A percentile compares a stretch with the other conserved stretches of the same genome.
phyloP scores from a whole-genome alignment of 2,888 invertebrate species.

The Sarcophaga subvicina region DNA sequence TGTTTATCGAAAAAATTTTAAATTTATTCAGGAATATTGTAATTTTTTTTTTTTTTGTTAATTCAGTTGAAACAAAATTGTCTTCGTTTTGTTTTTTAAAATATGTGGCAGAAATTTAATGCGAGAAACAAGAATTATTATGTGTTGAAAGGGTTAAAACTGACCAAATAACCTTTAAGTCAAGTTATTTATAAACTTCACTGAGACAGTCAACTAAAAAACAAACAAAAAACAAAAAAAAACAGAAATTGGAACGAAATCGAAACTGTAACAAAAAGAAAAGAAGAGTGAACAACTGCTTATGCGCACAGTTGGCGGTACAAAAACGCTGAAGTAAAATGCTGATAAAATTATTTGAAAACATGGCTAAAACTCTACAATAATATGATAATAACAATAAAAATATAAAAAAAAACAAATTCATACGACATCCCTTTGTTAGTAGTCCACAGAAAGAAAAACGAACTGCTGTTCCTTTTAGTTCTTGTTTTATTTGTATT shows the following conservation, averaged over 20 bases:
- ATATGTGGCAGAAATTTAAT: background rate
- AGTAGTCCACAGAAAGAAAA: slow-evolving; percentile 41
- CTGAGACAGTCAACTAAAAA: slow-evolving; percentile 22
- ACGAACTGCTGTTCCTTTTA: slow-evolving; percentile 51
- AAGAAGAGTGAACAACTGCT: slow-evolving; percentile 50
- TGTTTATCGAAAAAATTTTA: too few relatives aligned
- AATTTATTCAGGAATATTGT: background rate
- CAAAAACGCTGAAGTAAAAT: slow-evolving; percentile 38
- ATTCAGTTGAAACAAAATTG: slow-evolving; percentile 44
- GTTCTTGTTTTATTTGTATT: slow-evolving; percentile 7
- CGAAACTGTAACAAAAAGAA: slow-evolving; percentile 2
- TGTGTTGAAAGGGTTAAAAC: slow-evolving; percentile 68
- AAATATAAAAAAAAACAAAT: slow-evolving; percentile 26
- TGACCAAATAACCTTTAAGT: slow-evolving; percentile 67
- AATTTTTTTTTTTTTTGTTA: background rate
- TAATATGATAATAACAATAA: slow-evolving; percentile 13
- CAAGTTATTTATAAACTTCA: slow-evolving; percentile 67
- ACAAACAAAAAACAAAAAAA: slow-evolving; percentile 11
- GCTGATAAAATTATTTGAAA: slow-evolving; percentile 29
- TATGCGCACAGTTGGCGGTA: slow-evolving; percentile 69
- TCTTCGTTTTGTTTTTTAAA: slow-evolving; percentile 19
- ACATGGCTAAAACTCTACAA: slow-evolving; percentile 62
- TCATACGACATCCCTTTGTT: slow-evolving; percentile 54
- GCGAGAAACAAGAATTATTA: slow-evolving; percentile 64
- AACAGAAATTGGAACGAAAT: background rate